Base-by-base conservation (phyloP, 2,797 vertebrate genomes). In the Emys orbicularis region DNA sequence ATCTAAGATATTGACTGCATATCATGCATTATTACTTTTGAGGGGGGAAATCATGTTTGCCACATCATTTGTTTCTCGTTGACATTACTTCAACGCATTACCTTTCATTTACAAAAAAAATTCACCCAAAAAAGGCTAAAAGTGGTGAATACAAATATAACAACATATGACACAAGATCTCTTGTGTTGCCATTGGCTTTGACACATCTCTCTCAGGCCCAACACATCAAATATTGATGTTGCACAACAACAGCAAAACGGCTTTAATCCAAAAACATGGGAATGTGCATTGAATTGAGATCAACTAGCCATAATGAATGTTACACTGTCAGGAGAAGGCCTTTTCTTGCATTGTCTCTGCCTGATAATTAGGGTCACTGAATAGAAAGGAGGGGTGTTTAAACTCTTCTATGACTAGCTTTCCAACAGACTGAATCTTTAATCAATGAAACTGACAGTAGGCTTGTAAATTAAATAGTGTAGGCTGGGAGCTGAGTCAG, bases 381-480 rank as follows among this genome's bases (percentile, higher is more conserved):
- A 89, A 89, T 92, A 86, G 87, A 92, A 92, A 79, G 65, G 25
- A 50, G 54, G 49, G 34, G 81, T 86, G 49, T 54, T 82, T 56
- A 57, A 92, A 79, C 25, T 50, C 37, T 82, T 77, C 83, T 65
- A 76, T 76, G 77, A 76, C 61, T 77, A 37, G 86, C 79, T 85
- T 89, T 92, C 91, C 84, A 92, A 82, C 91, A 89, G 74, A n/a
- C 87, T 86, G 87, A 82, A 82, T 86, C 83, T 87, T 86, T 92
- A 92, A 92, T 92, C 91, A 89, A 92, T 92, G 91, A 86, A 89
- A 89, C 87, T 74, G 52, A 86, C 89, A 92, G 83, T 82, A 82
- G 81, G 91, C 91, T 92, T 92, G 89, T 89, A 92, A 89, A 92
- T 89, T 83, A 92, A 92, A 85, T 79, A 65, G 56, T 6, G 87